These are phyloP conservation scores for Morelia viridis DNA, from an alignment of 2,797 vertebrate species.

Conservation along the genomic window DNA sequence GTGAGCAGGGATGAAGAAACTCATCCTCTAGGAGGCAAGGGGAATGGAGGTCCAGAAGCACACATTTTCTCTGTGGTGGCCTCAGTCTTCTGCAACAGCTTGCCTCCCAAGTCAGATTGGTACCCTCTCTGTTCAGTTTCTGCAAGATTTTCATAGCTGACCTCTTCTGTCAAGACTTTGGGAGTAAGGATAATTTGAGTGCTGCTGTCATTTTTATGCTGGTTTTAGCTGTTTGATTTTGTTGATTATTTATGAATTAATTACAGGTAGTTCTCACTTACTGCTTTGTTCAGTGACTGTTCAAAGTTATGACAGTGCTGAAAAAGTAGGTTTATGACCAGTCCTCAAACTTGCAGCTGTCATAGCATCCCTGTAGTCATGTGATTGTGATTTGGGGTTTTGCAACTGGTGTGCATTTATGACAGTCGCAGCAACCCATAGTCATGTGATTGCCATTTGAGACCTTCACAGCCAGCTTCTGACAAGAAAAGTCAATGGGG, in stretches of 20 bases:
- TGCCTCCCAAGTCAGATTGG: too few species aligned
- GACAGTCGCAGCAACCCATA: background rate
- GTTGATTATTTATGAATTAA: background rate
- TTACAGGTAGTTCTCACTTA: background rate
- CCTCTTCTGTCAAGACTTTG: too few species aligned
- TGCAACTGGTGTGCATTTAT: background rate
- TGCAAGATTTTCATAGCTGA: too few species aligned
- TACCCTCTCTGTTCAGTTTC: too few species aligned
- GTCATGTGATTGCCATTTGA: background rate
- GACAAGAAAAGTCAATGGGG: background rate
- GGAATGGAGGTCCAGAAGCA: too few species aligned
- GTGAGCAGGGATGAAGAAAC: too few species aligned
- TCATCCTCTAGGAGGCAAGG: too few species aligned
- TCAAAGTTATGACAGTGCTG: background rate
- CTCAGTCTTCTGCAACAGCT: too few species aligned
- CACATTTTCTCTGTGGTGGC: too few species aligned
- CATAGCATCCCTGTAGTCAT: background rate
- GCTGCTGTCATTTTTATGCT: too few species aligned
- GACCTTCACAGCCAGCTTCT: background rate
- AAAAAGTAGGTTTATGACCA: background rate
- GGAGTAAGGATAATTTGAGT: too few species aligned
- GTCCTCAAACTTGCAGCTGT: background rate
- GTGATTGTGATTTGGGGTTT: background rate
- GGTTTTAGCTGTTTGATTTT: background rate
- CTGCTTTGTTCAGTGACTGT: background rate